Evolutionary conservation across 2,113 vertebrate species (phyloP).

Genomic region (Trinectes maculatus): DNA sequence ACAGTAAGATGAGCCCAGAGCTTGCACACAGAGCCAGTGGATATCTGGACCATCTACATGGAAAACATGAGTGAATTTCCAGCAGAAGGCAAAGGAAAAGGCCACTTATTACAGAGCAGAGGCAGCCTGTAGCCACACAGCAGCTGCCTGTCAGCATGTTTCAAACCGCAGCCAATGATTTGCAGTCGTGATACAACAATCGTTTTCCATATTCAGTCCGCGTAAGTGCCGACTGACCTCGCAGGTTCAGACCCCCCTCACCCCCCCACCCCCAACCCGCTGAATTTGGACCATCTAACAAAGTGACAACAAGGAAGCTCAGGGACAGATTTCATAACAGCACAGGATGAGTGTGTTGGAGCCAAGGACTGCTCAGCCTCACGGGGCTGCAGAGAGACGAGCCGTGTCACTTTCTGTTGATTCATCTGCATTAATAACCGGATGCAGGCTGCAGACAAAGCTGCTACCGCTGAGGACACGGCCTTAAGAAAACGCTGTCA

Average conservation of each 20-base stretch:
- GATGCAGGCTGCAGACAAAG: conserved; percentile 9
- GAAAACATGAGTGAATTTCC: conserved; percentile 67
- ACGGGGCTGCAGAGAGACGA: conserved; percentile 18
- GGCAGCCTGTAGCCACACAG: conserved; percentile 18
- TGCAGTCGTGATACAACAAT: conserved; percentile 10
- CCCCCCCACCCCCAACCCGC: not conserved
- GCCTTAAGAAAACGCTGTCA: conserved; percentile 24
- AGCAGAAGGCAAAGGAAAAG: conserved; percentile 49
- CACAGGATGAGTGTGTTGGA: conserved; percentile 16
- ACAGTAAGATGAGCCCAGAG: conserved; percentile 22
- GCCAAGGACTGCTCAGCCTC: conserved; percentile 7
- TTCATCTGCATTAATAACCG: conserved; percentile 53
- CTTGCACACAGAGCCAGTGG: conserved; percentile 25
- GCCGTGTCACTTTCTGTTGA: conserved; percentile 29
- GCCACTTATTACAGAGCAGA: conserved; percentile 41
- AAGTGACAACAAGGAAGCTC: conserved; percentile 34
- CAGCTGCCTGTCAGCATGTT: conserved; percentile 44
- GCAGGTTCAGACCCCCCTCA: not conserved
- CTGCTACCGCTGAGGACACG: not conserved
- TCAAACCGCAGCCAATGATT: conserved; percentile 22
- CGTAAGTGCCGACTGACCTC: conserved; percentile 6
- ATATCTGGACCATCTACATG: conserved; percentile 38
- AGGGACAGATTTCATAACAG: conserved; percentile 28
- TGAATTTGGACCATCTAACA: conserved; percentile 43
- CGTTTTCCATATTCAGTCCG: conserved; percentile 39